Evolutionary conservation across 1,140 invertebrate species (phyloP).

Genomic region (Aphidius gifuensis): DNA sequence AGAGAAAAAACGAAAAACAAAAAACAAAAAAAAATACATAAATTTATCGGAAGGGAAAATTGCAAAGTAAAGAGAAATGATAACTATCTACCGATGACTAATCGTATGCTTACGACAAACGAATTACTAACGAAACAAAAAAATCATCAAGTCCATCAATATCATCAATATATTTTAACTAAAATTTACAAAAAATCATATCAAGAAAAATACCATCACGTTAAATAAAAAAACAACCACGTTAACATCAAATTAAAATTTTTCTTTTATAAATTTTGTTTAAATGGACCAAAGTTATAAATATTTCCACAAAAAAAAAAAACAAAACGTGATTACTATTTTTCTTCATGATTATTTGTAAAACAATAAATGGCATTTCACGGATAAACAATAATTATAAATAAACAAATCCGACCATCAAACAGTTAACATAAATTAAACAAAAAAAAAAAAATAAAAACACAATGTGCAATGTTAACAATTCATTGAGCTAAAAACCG

Average conservation of each 20-base stretch:
- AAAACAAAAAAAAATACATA: slow-evolving; percentile 33
- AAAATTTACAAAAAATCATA: not conserved
- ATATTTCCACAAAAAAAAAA: not conserved
- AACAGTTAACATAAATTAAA: too few relatives aligned
- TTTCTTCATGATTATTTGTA: too few relatives aligned
- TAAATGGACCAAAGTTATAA: not conserved
- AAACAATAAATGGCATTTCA: too few relatives aligned
- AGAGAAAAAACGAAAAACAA: slow-evolving; percentile 27
- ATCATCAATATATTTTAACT: not conserved
- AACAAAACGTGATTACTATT: not conserved
- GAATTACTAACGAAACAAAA: slow-evolving; percentile 9
- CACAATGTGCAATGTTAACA: too few relatives aligned
- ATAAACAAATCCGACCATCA: too few relatives aligned
- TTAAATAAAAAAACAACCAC: not conserved
- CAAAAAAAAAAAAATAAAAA: too few relatives aligned
- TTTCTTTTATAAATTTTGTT: too few relatives aligned
- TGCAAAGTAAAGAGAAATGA: slow-evolving; percentile 32
- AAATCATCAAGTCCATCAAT: not conserved
- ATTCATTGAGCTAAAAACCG: too few relatives aligned
- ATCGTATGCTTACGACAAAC: slow-evolving; percentile 1
- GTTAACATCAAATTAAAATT: too few relatives aligned
- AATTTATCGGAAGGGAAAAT: slow-evolving; percentile 49
- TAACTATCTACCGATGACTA: not conserved
- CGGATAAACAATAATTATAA: too few relatives aligned
- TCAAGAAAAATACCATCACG: not conserved